Conservation (phyloP, 2,113 vertebrate species). For the Alethe castanea region DNA sequence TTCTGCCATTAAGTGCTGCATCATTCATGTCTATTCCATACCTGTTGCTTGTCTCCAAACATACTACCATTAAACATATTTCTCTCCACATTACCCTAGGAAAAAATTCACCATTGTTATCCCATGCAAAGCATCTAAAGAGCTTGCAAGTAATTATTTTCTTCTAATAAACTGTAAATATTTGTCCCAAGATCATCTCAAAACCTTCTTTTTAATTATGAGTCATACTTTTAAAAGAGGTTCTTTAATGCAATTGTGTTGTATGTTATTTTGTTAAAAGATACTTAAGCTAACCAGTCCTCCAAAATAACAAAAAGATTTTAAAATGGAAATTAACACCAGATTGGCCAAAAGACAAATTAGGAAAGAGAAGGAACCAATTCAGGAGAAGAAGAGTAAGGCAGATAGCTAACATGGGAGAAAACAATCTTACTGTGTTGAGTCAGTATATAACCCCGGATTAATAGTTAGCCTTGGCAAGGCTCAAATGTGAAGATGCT, state of each 20-base stretch:
- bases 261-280: neutral
- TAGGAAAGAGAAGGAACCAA: slow-evolving; percentile 14
- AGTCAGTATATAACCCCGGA: slow-evolving; percentile 41
- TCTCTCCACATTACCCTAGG: neutral
- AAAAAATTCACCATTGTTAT: slow-evolving; percentile 14
- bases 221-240: neutral
- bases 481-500: slow-evolving; percentile 54
- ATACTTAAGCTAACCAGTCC: neutral
- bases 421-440: slow-evolving; percentile 37
- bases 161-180: neutral
- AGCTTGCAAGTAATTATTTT: neutral
- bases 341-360: slow-evolving; percentile 8
- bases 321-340: slow-evolving; percentile 46
- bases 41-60: neutral
- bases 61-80: rapidly evolving
- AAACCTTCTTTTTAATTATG: neutral
- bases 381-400: neutral
- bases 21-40: slow-evolving; percentile 31
- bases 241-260: neutral
- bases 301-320: slow-evolving; percentile 1
- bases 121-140: slow-evolving; percentile 5
- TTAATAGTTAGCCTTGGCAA: slow-evolving; percentile 57
- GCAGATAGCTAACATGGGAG: neutral
- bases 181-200: neutral
- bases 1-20: neutral